Base-by-base conservation (phyloP, 2,797 vertebrate species). In the Sebastes iracundus region DNA sequence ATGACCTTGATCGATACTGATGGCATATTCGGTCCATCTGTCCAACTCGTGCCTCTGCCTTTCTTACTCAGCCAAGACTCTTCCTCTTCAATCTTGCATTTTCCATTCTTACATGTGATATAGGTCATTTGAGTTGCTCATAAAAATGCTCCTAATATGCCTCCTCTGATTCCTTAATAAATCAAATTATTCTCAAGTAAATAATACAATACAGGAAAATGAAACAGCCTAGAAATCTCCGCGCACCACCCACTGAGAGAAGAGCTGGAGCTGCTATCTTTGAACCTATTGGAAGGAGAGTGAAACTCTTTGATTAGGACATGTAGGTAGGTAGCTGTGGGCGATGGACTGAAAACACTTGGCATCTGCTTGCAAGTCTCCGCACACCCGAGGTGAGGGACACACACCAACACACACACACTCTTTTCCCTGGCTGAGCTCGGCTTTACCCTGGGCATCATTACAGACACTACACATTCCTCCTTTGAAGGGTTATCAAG, bases 401-500 rank as follows among this genome's bases (percentile, higher is more conserved):
- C 79, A 75, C 86, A 84, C 83, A 28, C 6, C 25, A 65, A 28
- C 53, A 49, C 60, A 67, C 80, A 75, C 74, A 83, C 78, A 55
- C 49, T 20, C 49, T 52, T 68, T 59, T 90, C 88, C 85, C 84
- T 75, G 80, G 82, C 82, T 89, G 88, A 91, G 89, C 87, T 84
- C 18, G 82, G 93, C 88, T 93, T 94, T 92, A 92, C 94, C 92
- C 86, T 77, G 91, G 93, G 93, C 92, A 94, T 94, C 93, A 94
- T 95, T 95, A 95, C 92, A 94, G 91, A 93, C 92, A 92, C 87
- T 87, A 88, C 92, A 93, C 88, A 81, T 89, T 88, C 88, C 91
- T 91, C 87, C 92, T 94, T 94, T 94, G 93, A 96, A 95, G 93
- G 94, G 94, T 94, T 95, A 96, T 95, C 95, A 95, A 95, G 94